phyloP scores from a whole-genome alignment of 2,888 invertebrate genomes.

The Nasonovia ribisnigri region DNA sequence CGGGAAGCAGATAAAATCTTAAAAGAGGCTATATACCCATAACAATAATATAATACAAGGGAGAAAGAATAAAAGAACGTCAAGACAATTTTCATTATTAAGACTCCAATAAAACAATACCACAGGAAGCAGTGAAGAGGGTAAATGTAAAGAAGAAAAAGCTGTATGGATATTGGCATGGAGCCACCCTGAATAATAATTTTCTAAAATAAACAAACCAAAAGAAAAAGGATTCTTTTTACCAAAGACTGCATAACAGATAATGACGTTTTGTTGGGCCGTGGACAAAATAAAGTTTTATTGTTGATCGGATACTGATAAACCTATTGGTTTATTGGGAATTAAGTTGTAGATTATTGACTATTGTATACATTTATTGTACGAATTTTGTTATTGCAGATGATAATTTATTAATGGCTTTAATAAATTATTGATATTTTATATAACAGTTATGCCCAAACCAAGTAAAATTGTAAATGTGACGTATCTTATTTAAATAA shows the following conservation, averaged over 20 bases:
- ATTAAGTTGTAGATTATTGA: conserved; percentile 38
- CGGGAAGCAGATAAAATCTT: conserved; percentile 35
- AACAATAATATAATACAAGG: conserved; percentile 46
- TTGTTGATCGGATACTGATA: conserved; percentile 50
- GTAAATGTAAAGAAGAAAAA: conserved; percentile 37
- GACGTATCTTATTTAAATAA: neutral
- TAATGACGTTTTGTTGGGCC: conserved; percentile 51
- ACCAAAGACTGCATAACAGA: conserved; percentile 39
- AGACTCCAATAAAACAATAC: conserved; percentile 60
- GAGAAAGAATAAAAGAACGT: conserved; percentile 33
- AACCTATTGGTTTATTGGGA: conserved; percentile 27
- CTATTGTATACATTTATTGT: neutral
- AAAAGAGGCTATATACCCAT: conserved; percentile 13
- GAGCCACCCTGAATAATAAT: conserved; percentile 58
- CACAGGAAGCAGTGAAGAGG: neutral
- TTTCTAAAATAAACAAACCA: conserved; percentile 47
- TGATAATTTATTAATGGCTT: neutral
- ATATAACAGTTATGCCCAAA: neutral
- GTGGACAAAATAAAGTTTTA: conserved; percentile 53
- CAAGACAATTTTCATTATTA: conserved; percentile 44
- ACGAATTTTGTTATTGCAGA: neutral
- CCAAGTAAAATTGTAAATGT: neutral
- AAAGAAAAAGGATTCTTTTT: conserved; percentile 46
- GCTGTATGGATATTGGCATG: conserved; percentile 47
- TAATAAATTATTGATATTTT: neutral